Evolutionary conservation across 92 coral and sea anemone genomes (phyloP), one percentile per base, ranked within the genome.

Genomic region (Epizoanthus rinbou): DNA sequence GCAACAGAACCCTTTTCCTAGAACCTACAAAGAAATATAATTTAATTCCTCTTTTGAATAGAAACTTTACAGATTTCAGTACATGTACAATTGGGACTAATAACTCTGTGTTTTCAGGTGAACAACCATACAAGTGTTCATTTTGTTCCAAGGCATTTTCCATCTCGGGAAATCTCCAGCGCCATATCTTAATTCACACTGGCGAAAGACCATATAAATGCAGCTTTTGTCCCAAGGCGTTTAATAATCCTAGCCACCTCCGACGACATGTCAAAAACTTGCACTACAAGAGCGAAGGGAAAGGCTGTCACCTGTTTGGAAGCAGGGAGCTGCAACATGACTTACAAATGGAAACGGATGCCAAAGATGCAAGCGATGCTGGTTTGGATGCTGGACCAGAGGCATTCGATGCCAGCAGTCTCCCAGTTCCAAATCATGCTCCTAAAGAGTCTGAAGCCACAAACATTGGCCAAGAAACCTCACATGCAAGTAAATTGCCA

Each of bases 171-270:
- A 96, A 96, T 82, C 89, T 93, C 39, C 99, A 96, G 75, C 87
- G 99, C 52, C 99, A 96, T 62, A 94, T 93, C 35, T 80, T 96
- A 45, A 96, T 96, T 68, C 99, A 96, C 82, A 96, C 99, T 33
- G 99, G 99, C 10, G 99, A 96, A 75, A 84, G 98, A 64, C 99
- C 99, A 8, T 96, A 96, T 52, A 91, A 92, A 67, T 96, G 99
- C 69, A 96, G 87, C 69, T 91, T 91, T 66, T 96, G 99, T 47
- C 91, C 96, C 25, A 96, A 96, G 85, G 98, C 99, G 6, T 96
- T 96, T 53, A 96, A 96, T 80, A 96, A 96, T 69, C 99, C 99
- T 0, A 96, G 99, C 74, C 99, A 96, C 59, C 84, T 96, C 70
- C 72, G 99, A 58, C 80, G 99, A 9, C 99, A 96, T 88, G 95